These are phyloP conservation scores for Heliconius himera DNA, from an alignment of 1,140 invertebrate species.

Conservation along the genomic window DNA sequence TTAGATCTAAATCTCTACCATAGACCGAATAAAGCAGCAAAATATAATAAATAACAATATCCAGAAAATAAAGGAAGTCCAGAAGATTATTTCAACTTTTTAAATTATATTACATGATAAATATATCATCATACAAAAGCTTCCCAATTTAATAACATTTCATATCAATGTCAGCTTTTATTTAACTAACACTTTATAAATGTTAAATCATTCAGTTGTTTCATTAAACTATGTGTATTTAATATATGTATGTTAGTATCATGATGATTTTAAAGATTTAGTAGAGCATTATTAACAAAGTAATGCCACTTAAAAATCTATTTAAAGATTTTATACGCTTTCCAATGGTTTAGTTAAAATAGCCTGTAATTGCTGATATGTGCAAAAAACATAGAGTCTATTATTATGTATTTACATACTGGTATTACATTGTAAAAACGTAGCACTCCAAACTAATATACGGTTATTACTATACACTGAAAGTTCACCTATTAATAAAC, in stretches of 20 bases:
- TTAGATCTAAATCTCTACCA: not conserved
- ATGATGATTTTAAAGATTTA: not conserved
- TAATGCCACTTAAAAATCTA: constrained; percentile 39
- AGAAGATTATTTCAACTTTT: not conserved
- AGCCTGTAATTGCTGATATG: not conserved
- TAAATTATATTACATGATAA: not conserved
- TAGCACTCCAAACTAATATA: not conserved
- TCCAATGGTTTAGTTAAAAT: constrained; percentile 25
- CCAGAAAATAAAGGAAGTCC: no score
- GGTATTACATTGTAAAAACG: constrained; percentile 1
- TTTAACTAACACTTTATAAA: no score
- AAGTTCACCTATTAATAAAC: constrained; percentile 31
- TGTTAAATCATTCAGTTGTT: no score
- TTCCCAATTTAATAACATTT: not conserved
- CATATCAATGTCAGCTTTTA: not conserved
- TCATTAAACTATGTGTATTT: no score
- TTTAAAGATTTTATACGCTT: constrained; percentile 43
- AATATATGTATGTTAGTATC: no score
- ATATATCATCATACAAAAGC: not conserved
- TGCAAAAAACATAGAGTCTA: not conserved
- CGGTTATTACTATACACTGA: constrained; percentile 9
- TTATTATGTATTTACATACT: not conserved
- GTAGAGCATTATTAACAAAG: not conserved
- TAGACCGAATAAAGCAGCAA: no score
- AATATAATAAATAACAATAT: no score